Evolutionary conservation across 2,113 vertebrate genomes (phyloP).

Genomic region (Microcebus tavaratra): DNA sequence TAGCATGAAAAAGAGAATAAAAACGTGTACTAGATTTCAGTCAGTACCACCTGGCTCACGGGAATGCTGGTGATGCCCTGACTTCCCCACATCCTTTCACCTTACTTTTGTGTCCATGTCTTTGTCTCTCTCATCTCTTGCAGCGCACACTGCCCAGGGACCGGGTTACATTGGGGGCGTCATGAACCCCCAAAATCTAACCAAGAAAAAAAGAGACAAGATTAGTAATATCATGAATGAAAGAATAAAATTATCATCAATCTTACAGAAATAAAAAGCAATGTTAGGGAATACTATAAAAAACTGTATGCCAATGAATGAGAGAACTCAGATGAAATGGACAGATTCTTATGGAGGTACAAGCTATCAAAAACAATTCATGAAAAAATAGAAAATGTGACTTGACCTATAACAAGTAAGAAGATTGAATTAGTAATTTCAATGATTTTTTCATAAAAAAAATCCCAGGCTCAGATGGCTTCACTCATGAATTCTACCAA

Average conservation of each 20-base stretch:
- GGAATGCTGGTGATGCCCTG: too few relatives aligned
- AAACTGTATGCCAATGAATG: background rate
- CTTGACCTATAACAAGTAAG: background rate
- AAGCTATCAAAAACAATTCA: background rate
- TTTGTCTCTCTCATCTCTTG: too few relatives aligned
- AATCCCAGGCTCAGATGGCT: background rate
- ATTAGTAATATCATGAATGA: background rate
- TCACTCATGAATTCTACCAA: background rate
- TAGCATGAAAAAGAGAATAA: too few relatives aligned
- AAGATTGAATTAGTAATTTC: background rate
- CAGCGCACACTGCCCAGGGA: too few relatives aligned
- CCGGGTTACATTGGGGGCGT: too few relatives aligned
- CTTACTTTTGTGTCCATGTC: too few relatives aligned
- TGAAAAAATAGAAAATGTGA: background rate
- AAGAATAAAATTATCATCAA: background rate
- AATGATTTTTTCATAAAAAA: background rate
- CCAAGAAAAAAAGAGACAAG: background rate
- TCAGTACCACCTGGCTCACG: too few relatives aligned
- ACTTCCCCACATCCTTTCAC: too few relatives aligned
- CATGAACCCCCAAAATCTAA: too few relatives aligned
- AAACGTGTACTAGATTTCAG: too few relatives aligned
- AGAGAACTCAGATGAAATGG: background rate
- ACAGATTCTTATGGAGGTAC: background rate
- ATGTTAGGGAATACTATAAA: background rate
- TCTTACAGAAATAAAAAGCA: background rate